These are phyloP conservation scores for Gila robusta DNA, from an alignment of 2,797 vertebrate genomes.

Conservation along the genomic window DNA sequence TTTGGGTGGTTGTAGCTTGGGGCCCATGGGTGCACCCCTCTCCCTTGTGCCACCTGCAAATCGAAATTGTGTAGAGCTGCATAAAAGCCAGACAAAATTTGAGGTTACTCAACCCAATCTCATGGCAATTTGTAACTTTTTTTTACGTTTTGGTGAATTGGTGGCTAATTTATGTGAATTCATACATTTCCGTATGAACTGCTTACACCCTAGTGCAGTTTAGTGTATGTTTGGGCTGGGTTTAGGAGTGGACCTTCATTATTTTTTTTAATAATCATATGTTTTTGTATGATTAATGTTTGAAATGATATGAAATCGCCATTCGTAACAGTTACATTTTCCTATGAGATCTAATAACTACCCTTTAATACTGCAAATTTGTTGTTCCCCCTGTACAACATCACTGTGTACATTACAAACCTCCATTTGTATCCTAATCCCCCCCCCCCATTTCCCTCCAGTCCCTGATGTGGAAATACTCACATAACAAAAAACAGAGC, in stretches of 20 bases:
- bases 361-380: not conserved
- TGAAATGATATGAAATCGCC: not conserved
- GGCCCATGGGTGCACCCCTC: not conserved
- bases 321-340: not conserved
- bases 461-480: slow-evolving; percentile 39
- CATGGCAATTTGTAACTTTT: not conserved
- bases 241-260: not conserved
- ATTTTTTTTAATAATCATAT: not conserved
- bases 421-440: slow-evolving; percentile 20
- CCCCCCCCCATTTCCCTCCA: not conserved
- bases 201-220: not conserved
- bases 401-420: slow-evolving; percentile 3
- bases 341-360: not conserved
- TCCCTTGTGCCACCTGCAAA: not conserved
- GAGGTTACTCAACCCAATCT: not conserved
- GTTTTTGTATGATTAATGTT: not conserved
- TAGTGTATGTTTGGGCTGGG: not conserved
- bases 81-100: not conserved
- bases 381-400: not conserved
- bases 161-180: not conserved
- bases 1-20: slow-evolving; percentile 25
- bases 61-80: not conserved
- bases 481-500: slow-evolving; percentile 11
- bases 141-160: not conserved
- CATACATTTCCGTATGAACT: not conserved